Evolutionary conservation across 2,113 vertebrate species (phyloP).

Genomic region (Phalacrocorax pelagicus): DNA sequence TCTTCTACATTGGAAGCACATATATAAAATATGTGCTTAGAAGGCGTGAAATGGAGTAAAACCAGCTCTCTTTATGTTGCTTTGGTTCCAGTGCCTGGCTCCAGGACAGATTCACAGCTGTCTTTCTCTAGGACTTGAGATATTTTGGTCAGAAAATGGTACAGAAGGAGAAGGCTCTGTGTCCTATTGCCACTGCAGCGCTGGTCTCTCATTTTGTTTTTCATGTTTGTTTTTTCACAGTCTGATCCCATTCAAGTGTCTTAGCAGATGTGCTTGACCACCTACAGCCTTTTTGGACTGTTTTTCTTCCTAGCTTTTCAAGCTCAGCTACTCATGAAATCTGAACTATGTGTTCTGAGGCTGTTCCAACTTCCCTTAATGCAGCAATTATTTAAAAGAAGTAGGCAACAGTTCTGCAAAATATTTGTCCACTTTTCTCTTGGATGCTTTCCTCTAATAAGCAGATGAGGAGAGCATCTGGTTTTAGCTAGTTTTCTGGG

Average conservation of each 20-base stretch:
- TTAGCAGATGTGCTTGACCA: conserved; percentile 60
- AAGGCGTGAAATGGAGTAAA: background rate
- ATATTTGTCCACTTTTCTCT: conserved; percentile 36
- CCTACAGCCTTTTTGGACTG: conserved; percentile 36
- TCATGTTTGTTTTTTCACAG: background rate
- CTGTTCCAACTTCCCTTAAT: conserved; percentile 29
- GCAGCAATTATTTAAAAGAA: conserved; percentile 32
- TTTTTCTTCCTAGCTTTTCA: conserved; percentile 44
- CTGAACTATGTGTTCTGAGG: conserved; percentile 44
- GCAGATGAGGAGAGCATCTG: background rate
- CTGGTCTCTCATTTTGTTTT: background rate
- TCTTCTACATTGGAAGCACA: background rate
- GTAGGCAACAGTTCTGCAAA: conserved; percentile 19
- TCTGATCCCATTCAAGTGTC: background rate
- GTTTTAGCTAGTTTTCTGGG: background rate
- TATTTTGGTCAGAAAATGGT: background rate
- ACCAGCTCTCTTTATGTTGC: background rate
- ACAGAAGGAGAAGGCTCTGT: background rate
- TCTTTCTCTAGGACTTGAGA: background rate
- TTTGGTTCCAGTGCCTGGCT: background rate
- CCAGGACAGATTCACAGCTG: background rate
- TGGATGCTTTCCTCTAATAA: conserved; percentile 9
- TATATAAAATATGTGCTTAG: background rate
- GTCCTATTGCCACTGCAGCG: background rate
- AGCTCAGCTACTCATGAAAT: conserved; percentile 48